phyloP scores from a whole-genome alignment of 2,797 vertebrate genomes.

The Pangasius mekongensis region DNA sequence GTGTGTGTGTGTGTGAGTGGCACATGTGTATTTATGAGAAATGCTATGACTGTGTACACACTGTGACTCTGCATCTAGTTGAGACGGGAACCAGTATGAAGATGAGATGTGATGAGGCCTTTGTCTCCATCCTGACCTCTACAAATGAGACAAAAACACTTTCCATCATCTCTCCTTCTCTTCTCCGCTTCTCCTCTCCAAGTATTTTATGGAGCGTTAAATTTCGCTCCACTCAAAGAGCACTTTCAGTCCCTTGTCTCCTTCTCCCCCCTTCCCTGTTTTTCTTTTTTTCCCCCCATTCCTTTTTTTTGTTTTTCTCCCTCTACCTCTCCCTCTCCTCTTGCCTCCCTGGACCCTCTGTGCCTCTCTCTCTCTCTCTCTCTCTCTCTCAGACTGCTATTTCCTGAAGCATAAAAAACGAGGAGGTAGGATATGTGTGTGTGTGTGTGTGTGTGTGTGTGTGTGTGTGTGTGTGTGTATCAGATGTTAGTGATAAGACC shows the following conservation, averaged over 20 bases:
- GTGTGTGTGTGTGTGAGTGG: not conserved
- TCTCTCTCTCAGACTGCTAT: slow-evolving; percentile 2
- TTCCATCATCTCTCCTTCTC: slow-evolving; percentile 46
- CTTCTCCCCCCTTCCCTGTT: slow-evolving; percentile 25
- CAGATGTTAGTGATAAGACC: slow-evolving; percentile 67
- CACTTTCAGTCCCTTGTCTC: slow-evolving; percentile 54
- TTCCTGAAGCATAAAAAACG: slow-evolving; percentile 36
- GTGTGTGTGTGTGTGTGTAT: slow-evolving; percentile 36
- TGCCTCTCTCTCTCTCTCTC: slow-evolving; percentile 31
- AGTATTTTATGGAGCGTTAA: slow-evolving; percentile 53
- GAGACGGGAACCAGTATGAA: slow-evolving; percentile 70
- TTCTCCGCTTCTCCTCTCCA: slow-evolving; percentile 16
- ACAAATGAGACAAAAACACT: slow-evolving; percentile 46
- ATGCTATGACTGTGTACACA: not conserved
- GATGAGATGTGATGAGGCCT: slow-evolving; percentile 73
- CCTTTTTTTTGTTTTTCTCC: slow-evolving; percentile 47
- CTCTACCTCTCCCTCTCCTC: not conserved
- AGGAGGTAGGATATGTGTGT: slow-evolving; percentile 22
- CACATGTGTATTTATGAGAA: not conserved
- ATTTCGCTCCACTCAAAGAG: slow-evolving; percentile 48
- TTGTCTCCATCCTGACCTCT: slow-evolving; percentile 60
- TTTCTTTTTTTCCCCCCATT: not conserved
- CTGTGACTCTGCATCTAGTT: slow-evolving; percentile 60
- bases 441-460: slow-evolving; percentile 21
- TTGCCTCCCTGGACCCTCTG: slow-evolving; percentile 13